Base-by-base conservation (phyloP, 2,888 invertebrate genomes). In the Belgica antarctica region DNA sequence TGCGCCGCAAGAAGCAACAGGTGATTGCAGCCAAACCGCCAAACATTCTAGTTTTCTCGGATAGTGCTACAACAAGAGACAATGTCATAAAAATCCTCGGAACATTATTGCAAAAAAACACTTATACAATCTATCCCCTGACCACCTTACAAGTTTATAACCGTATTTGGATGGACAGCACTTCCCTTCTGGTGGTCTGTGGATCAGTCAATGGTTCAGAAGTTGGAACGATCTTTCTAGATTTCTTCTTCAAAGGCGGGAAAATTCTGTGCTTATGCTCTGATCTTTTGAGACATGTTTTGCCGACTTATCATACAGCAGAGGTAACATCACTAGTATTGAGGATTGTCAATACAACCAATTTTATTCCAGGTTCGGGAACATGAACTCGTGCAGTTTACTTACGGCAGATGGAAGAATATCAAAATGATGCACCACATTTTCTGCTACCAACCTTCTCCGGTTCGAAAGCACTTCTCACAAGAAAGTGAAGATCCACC, bases 341-440 rank as follows among this genome's bases (percentile, higher is more conserved):
- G n/a, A n/a, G n/a, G n/a, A n/a, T n/a, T n/a, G n/a, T n/a, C n/a
- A n/a, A n/a, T n/a, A n/a, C n/a, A n/a, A n/a, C n/a, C n/a, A n/a
- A n/a, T n/a, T n/a, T n/a, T n/a, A 75, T n/a, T 77, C 2, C 75
- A 88, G 88, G 86, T 91, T 36, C 86, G 91, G 24, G 91, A 91
- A 79, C 89, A 89, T 76, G 92, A 92, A 78, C 80, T 92, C 63
- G 92, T 92, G 1, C 87, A 89, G 74, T 92, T 92, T 77, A 88
- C 89, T 1, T 92, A 90, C 74, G 90, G 89, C 72, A 87, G 88
- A 77, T 92, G 92, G 92, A 87, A 89, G 76, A 86, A 89, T 3
- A 89, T 92, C 0, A 87, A 87, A 77, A 88, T 92, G 88, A 89
- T 92, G 84, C 92, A 92, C 78, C 91, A 92, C 75, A 89, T 92